Evolutionary conservation across 2,888 invertebrate genomes (phyloP), one percentile per base, ranked within the genome.

Genomic region (Tubulanus polymorphus): DNA sequence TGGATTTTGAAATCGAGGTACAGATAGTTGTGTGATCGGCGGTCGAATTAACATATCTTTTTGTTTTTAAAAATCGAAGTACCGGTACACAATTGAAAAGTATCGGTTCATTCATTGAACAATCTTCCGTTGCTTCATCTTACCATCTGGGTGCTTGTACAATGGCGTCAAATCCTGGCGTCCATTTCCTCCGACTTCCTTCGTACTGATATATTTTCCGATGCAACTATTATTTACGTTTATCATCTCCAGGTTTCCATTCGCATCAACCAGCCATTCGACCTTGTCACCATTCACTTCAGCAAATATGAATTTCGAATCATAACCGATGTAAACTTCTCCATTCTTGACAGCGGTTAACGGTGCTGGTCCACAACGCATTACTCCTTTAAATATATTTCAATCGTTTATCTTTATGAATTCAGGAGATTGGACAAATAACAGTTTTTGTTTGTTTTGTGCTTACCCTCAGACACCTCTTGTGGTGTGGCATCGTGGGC

Each of bases 401-500:
- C n/a, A 32, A 32, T 12, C n/a, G n/a, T 32, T 32, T 10, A 10
- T n/a, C n/a, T 32, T 32, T 10, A 32, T 32, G 10, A 10, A 10
- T 32, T 12, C 35, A 32, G 10, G 35, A 12, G n/a, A n/a, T 10
- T n/a, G 10, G 10, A 15, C 20, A 41, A 8, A 41, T 15, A 5
- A 15, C 6, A 18, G 15, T 41, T 5, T 41, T 23, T 15, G 15
- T 5, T 41, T 8, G 41, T 5, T 41, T 8, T 41, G 20, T 20
- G 23, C 48, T 18, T 32, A 69, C 74, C 73, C 61, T 72, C 74
- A 57, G 74, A 74, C 28, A 57, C 48, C 55, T 76, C 74, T 62
- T 76, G 75, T 2, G 74, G 74, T 2, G 76, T 76, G 26, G 72
- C 70, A 64, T 76, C 76, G 54, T 67, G 67, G 2, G 70, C 74